Base-by-base conservation (phyloP, 2,888 invertebrate species). In the Nymphalis polychloros region DNA sequence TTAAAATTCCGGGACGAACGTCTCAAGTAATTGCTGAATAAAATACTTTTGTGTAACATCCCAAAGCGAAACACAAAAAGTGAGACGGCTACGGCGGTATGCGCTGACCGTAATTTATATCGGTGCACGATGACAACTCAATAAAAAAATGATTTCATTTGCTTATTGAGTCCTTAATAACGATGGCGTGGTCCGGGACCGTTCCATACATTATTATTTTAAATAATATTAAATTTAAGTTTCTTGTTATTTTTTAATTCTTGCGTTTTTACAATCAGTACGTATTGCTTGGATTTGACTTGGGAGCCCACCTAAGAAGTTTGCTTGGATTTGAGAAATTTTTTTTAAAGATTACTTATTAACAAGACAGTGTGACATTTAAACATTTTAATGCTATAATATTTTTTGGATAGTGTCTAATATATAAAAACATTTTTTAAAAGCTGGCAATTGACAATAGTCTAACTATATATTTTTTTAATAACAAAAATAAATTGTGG, bases 61-160 rank as follows among this genome's bases (percentile, higher is more conserved):
- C 84, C 82, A 89, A 89, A 91, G 84, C 83, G 87, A 87, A 85
- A 81, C 83, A 89, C 85, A 91, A 91, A 91, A 90, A 87, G 83
- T 83, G 81, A 84, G 80, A 81, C 79, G 77, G 76, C 79, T 74
- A 78, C 82, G 77, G 82, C 84, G 80, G 82, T 84, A 83, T 82
- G 87, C 84, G 85, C 82, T 81, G 82, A 66, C 76, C 78, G 88
- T 90, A 88, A 92, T 91, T 92, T 92, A 92, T 92, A 89, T 90
- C 87, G 81, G 86, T 81, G 83, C 84, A 84, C 84, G 92, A 90
- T 90, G 92, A 92, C 92, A 91, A 87, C 89, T 92, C 88, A 92
- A 92, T 92, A 92, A 92, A 91, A 90, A 92, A 92, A 91, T 90
- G 88, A 91, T 92, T 91, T 89, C 92, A 92, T 92, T 92, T 92